Evolutionary conservation across 2,888 invertebrate genomes (phyloP), one percentile per base, ranked within the genome.

Genomic region (Tinea trinotella): DNA sequence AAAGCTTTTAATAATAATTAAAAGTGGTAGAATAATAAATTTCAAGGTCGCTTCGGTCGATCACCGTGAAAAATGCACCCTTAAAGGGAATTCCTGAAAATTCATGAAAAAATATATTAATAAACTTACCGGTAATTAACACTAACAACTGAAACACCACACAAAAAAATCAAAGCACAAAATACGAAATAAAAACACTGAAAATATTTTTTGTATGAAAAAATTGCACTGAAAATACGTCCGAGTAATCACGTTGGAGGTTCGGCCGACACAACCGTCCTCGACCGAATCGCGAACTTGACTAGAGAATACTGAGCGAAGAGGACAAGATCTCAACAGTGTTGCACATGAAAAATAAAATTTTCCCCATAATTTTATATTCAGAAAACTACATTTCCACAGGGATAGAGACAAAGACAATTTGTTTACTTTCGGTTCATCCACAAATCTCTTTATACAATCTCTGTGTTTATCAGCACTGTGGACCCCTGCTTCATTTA

Each of bases 31-130:
- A n/a, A n/a, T n/a, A n/a, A n/a, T n/a, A 7, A 35, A 15, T 19
- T 19, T 19, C 46, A 46, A 46, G 46, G 46, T 46, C 19, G 19
- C 18, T 10, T 3, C 18, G 46, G 46, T 46, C 46, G 46, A 19
- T 46, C 46, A 46, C 46, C 46, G 46, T 46, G 13, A 46, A n/a
- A n/a, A 46, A 46, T 46, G 46, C 46, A 46, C 2, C 17, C 17
- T n/a, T 19, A 18, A 7, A 36, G 6, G 9, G 9, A 36, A 36
- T n/a, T 15, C 13, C n/a, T 15, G 15, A 6, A 40, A 40, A 40
- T 13, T n/a, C 13, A 7, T 7, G 30, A 30, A 30, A 30, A 30
- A 30, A 30, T 1, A 30, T 4, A 30, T 7, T 10, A 2, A 30
- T n/a, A 4, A 9, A 24, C 24, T 24, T 24, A 24, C 24, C 24